Evolutionary conservation across 1,140 invertebrate genomes (phyloP).

Genomic region (Macrobrachium rosenbergii): DNA sequence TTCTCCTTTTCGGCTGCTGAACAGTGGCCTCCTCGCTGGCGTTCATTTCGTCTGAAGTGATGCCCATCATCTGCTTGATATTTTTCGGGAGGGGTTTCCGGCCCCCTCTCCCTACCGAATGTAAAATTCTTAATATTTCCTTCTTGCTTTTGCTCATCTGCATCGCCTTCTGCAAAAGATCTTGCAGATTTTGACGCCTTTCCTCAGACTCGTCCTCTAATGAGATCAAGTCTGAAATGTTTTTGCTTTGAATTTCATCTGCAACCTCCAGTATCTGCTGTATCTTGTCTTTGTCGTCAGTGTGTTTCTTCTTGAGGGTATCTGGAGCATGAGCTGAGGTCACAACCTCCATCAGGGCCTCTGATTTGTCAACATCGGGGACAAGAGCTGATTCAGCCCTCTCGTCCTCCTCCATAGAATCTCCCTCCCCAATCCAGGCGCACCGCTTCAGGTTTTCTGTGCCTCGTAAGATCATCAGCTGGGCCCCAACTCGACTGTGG

Average conservation of each 20-base stretch:
- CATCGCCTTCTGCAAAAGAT: conserved; percentile 37
- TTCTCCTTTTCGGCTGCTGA: not conserved
- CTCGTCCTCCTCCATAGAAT: conserved; percentile 67
- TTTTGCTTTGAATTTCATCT: not conserved
- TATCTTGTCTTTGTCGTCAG: not conserved
- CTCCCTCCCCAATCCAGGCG: conserved; percentile 83
- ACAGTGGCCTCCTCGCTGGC: not conserved
- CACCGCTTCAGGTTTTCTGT: conserved; percentile 83
- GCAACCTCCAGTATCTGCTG: not conserved
- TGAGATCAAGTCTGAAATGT: not conserved
- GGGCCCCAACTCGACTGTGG: conserved; percentile 81
- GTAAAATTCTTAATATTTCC: conserved; percentile 53
- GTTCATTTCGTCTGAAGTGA: not conserved
- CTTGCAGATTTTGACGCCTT: conserved; percentile 42
- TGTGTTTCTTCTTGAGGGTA: no score
- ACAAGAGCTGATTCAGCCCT: not conserved
- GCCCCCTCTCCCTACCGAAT: conserved; percentile 24
- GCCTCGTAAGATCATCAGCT: conserved; percentile 81
- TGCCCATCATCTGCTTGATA: conserved; percentile 23
- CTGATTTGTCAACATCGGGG: conserved; percentile 1
- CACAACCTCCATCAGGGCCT: not conserved
- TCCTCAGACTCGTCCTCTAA: conserved; percentile 32
- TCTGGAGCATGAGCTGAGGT: no score
- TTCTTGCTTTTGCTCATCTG: conserved; percentile 60
- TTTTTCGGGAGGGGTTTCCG: conserved; percentile 8